phyloP scores from a whole-genome alignment of 1,140 invertebrate species.

The Cotesia vestalis region DNA sequence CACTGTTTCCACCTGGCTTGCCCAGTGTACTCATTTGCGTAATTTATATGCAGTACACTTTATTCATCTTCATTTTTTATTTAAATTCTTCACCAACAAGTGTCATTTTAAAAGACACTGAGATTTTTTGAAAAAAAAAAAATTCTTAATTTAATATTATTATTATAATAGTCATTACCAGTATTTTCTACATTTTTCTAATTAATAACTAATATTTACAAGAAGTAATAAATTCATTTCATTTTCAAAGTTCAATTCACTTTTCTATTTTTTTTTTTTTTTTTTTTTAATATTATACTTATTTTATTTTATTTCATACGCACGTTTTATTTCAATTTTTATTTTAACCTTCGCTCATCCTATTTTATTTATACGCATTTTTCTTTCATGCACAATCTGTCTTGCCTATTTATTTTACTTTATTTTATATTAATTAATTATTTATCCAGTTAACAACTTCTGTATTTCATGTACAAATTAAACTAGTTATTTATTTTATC shows the following conservation, averaged over 20 bases:
- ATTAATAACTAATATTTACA: constrained; percentile 6
- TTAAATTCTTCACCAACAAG: too few relatives aligned
- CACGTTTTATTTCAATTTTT: not conserved
- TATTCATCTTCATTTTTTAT: too few relatives aligned
- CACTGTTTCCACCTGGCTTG: too few relatives aligned
- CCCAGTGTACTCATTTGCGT: too few relatives aligned
- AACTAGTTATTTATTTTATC: constrained; percentile 12
- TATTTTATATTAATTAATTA: constrained; percentile 19
- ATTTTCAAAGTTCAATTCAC: constrained; percentile 40
- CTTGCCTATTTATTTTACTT: constrained; percentile 4
- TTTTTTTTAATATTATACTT: too few relatives aligned
- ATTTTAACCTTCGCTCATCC: constrained; percentile 22
- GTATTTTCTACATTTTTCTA: too few relatives aligned
- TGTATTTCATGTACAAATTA: constrained; percentile 23
- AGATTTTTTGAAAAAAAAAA: too few relatives aligned
- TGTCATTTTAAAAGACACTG: too few relatives aligned
- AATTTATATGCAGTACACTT: too few relatives aligned
- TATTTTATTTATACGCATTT: constrained; percentile 26
- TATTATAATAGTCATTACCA: too few relatives aligned
- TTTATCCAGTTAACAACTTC: constrained; percentile 23
- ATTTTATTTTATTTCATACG: not conserved
- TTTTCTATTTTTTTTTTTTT: not conserved
- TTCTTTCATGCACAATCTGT: not conserved
- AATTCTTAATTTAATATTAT: too few relatives aligned
- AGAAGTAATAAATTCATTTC: constrained; percentile 24